Evolutionary conservation across 2,888 invertebrate genomes (phyloP), one percentile per base, ranked within the genome.

Genomic region (Rhogogaster chlorosoma): DNA sequence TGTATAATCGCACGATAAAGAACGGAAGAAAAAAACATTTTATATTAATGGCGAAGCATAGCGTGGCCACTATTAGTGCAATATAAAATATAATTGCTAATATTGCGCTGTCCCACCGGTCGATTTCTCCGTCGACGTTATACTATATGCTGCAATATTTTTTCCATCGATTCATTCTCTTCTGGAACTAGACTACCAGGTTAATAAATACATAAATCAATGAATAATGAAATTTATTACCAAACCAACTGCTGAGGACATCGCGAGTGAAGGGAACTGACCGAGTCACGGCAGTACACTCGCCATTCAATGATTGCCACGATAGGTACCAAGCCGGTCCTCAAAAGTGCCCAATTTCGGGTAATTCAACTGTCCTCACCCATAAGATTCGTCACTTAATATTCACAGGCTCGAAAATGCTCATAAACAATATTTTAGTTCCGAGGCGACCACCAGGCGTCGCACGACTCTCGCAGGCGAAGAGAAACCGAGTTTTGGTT

Each of bases 181-280:
- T 6, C 29, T 29, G 29, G 9, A 77, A 49, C 38, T 53, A 77
- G 77, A 77, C 38, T 29, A 77, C 53, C 53, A 77, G 77, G 77
- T 77, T 49, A 53, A 77, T 53, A 77, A 77, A 77, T 77, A 36
- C 77, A 77, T 77, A 77, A 77, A 77, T 77, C 29, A 45, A 77
- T 77, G 32, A 45, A 77, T 53, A 77, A 67, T 67, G 15, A 12
- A 32, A 67, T 67, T 67, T 67, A 5, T 67, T 32, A 32, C 6
- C 29, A 18, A 67, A 67, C 32, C 1, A 67, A 67, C 12, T 67
- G 15, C 15, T 12, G 71, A 73, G 26, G 22, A 73, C 42, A 42
- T 42, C n/a, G 71, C 12, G 22, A 73, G 71, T 42, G 71, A 73
- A 73, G 71, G 71, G 71, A 42, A 67, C 32, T 67, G 29, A 26